Evolutionary conservation across 2,888 invertebrate species (phyloP).

Genomic region (Hydroisotoma schaefferi): DNA sequence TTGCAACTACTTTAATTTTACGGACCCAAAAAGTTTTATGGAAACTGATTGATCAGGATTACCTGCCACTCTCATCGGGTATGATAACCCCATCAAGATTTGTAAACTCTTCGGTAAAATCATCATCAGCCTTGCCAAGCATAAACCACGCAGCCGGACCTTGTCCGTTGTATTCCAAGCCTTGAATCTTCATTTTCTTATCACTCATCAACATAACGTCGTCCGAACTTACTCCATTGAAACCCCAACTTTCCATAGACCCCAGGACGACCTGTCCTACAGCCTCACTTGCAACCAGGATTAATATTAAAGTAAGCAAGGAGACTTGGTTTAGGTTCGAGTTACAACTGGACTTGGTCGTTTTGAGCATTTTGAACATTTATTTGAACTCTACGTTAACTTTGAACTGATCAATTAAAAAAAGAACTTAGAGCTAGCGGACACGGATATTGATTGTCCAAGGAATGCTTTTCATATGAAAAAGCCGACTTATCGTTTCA

Average conservation of each 20-base stretch:
- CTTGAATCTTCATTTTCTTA: constrained; percentile 38
- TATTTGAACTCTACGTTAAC: too few species aligned
- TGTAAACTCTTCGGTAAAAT: constrained; percentile 32
- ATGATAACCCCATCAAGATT: constrained; percentile 36
- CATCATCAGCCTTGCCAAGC: constrained; percentile 37
- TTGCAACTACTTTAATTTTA: not conserved
- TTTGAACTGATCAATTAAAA: too few species aligned
- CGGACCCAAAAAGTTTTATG: not conserved
- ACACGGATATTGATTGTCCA: too few species aligned
- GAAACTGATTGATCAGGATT: not conserved
- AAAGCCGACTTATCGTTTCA: too few species aligned
- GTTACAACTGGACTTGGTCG: too few species aligned
- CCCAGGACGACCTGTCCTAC: constrained; percentile 20
- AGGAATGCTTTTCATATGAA: too few species aligned
- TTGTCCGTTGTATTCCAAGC: constrained; percentile 36
- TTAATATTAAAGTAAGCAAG: too few species aligned
- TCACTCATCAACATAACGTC: constrained; percentile 40
- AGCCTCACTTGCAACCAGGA: too few species aligned
- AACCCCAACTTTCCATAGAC: constrained; percentile 28
- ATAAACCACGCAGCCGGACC: constrained; percentile 42
- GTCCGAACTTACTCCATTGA: constrained; percentile 30
- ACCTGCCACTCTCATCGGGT: constrained; percentile 45
- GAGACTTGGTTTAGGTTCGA: too few species aligned
- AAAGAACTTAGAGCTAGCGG: too few species aligned
- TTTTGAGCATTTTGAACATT: too few species aligned